Evolutionary conservation across 2,797 vertebrate species (phyloP).

Genomic region (Triplophysa bombifrons): DNA sequence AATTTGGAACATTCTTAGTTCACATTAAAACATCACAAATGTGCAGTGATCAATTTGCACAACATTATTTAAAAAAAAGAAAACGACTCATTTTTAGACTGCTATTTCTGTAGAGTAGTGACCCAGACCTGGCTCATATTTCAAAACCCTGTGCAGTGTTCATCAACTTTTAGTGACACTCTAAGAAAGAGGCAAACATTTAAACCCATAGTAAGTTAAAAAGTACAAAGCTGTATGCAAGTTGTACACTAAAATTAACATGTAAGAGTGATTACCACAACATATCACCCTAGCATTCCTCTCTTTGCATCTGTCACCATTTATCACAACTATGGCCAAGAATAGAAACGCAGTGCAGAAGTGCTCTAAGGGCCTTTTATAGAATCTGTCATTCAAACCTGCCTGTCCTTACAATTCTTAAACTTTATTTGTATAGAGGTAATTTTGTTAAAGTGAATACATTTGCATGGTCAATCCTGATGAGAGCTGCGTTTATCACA

Average conservation of each 20-base stretch:
- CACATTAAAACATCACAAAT: not conserved
- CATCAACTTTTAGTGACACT: not conserved
- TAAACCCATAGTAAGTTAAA: not conserved
- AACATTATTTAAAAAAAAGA: not conserved
- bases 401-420: slow-evolving; percentile 58
- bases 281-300: slow-evolving; percentile 75
- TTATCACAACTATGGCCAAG: slow-evolving; percentile 87
- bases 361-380: slow-evolving; percentile 86
- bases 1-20: too few relatives aligned
- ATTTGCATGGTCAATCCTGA: too few relatives aligned
- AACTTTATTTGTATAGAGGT: slow-evolving; percentile 24
- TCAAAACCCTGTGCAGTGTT: not conserved
- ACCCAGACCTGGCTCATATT: slow-evolving; percentile 8
- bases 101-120: not conserved
- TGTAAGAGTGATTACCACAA: not conserved
- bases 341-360: slow-evolving; percentile 86
- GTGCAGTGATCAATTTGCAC: not conserved
- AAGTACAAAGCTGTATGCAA: not conserved
- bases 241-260: slow-evolving; percentile 4
- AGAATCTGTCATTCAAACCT: slow-evolving; percentile 74
- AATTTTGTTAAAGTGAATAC: not conserved
- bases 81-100: not conserved
- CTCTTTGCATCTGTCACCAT: slow-evolving; percentile 89
- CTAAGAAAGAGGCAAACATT: not conserved
- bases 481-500: not conserved